Evolutionary conservation across 2,113 vertebrate species (phyloP).

Genomic region (Mormoops blainvillei): DNA sequence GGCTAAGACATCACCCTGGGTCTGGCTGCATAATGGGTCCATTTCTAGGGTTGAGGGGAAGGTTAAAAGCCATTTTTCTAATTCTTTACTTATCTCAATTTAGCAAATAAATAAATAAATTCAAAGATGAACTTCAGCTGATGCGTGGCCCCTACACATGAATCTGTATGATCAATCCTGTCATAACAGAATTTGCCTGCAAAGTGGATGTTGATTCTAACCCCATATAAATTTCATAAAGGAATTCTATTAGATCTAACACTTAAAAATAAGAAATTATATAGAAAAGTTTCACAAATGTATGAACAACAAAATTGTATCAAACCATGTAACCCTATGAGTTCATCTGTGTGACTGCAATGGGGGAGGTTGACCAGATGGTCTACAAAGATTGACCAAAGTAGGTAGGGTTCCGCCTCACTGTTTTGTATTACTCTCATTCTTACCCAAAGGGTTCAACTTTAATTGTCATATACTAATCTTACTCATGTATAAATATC

Average conservation of each 20-base stretch:
- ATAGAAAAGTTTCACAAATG: background rate
- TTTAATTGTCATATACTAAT: background rate
- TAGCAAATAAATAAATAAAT: background rate
- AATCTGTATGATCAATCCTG: background rate
- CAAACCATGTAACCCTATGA: background rate
- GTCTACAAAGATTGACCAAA: background rate
- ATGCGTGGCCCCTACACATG: background rate
- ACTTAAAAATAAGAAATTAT: background rate
- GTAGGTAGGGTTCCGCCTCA: background rate
- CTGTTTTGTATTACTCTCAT: background rate
- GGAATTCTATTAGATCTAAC: background rate
- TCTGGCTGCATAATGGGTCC: background rate
- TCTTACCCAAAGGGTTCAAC: background rate
- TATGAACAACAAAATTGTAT: background rate
- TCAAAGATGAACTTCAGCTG: background rate
- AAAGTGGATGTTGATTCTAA: background rate
- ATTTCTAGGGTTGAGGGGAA: background rate
- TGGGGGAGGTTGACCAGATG: background rate
- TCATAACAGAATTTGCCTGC: background rate
- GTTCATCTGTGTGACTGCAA: background rate
- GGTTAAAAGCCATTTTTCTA: background rate
- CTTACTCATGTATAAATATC: background rate
- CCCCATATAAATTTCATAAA: background rate
- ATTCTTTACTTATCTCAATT: background rate
- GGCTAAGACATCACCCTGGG: background rate